A percentile compares a stretch with the other conserved stretches of the same genome.
Conservation (phyloP, 1,140 invertebrate genomes). For the Planococcus citri region DNA sequence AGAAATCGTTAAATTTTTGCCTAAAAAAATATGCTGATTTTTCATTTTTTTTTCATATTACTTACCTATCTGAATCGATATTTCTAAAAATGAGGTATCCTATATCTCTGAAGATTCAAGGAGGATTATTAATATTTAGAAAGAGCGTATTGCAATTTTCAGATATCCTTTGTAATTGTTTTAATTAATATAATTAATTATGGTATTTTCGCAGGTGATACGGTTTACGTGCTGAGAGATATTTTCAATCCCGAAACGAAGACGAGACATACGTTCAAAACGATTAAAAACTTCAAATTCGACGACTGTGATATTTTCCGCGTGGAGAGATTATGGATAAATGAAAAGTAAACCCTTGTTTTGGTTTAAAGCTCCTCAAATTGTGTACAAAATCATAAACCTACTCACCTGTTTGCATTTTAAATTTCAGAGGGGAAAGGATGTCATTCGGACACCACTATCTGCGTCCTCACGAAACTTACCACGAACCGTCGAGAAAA, state of each 20-base stretch:
- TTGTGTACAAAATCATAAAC: conserved; percentile 22
- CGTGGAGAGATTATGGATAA: conserved; percentile 85
- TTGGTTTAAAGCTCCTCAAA: neutral
- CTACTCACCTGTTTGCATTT: no score
- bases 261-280: conserved; percentile 60
- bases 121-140: no score
- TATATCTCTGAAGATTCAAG: no score
- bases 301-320: conserved; percentile 87
- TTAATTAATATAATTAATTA: no score
- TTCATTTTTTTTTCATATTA: no score
- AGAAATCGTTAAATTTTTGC: no score
- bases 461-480: conserved; percentile 90
- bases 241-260: conserved; percentile 42
- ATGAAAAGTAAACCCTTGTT: conserved; percentile 45
- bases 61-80: no score
- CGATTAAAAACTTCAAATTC: conserved; percentile 65
- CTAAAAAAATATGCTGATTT: no score
- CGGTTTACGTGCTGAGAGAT: conserved; percentile 83
- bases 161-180: no score
- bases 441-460: conserved; percentile 96
- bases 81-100: no score
- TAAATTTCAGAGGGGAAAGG: conserved; percentile 47
- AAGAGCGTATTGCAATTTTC: no score
- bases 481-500: conserved; percentile 87
- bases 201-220: conserved; percentile 72